These are phyloP conservation scores for Pachyrhynchus sulphureomaculatus DNA, from an alignment of 1,140 invertebrate species.

Conservation along the genomic window DNA sequence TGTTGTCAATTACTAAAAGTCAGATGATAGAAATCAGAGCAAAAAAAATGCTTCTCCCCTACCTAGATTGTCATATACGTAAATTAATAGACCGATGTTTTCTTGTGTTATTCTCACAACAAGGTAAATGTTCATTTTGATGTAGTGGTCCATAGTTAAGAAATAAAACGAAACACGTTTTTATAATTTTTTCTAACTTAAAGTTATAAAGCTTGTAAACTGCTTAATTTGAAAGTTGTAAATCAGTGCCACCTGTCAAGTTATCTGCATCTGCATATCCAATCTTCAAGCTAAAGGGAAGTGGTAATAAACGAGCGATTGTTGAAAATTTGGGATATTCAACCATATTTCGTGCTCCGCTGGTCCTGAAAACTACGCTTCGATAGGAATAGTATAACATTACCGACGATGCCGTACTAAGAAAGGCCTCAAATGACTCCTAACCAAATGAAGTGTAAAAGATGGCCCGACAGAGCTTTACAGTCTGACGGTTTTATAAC, in stretches of 20 bases:
- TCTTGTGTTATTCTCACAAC: too few relatives aligned
- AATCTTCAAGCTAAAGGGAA: background rate
- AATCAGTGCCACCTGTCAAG: background rate
- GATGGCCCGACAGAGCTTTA: conserved; percentile 38
- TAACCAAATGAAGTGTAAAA: conserved; percentile 35
- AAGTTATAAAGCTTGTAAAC: background rate
- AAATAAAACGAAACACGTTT: too few relatives aligned
- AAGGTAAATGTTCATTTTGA: too few relatives aligned
- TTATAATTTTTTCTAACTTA: too few relatives aligned
- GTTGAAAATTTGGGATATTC: background rate
- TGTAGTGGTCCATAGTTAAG: too few relatives aligned
- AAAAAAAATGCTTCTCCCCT: too few relatives aligned
- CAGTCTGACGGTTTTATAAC: conserved; percentile 37
- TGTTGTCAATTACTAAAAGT: too few relatives aligned
- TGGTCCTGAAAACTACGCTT: conserved; percentile 15
- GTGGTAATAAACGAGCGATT: background rate
- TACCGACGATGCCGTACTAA: background rate
- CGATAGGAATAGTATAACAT: background rate
- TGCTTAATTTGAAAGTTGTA: background rate
- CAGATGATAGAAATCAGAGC: too few relatives aligned
- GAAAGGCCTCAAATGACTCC: conserved; percentile 8
- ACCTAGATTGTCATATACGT: too few relatives aligned
- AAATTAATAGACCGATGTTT: too few relatives aligned
- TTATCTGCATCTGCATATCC: background rate
- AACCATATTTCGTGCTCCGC: conserved; percentile 10